Evolutionary conservation across 2,888 invertebrate genomes (phyloP).

Genomic region (Mythimna pallens): DNA sequence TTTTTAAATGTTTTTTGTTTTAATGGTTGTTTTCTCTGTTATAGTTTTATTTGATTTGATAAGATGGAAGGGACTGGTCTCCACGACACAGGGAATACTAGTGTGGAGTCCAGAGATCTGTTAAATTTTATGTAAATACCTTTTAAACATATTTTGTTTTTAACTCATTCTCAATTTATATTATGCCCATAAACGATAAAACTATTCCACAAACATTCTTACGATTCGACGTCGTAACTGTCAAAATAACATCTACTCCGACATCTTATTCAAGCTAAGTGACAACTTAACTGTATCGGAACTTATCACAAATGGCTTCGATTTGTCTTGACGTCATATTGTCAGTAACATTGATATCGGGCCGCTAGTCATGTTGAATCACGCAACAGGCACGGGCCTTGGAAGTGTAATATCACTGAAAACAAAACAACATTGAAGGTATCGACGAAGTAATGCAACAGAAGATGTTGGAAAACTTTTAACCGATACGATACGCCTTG

Average conservation of each 20-base stretch:
- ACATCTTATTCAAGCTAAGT: background rate
- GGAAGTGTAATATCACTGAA: background rate
- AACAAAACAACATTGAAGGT: background rate
- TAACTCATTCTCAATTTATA: background rate
- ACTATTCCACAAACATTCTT: background rate
- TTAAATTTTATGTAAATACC: too few relatives aligned
- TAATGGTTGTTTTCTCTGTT: too few relatives aligned
- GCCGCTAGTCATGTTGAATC: slow-evolving; percentile 13
- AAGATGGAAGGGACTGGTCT: too few relatives aligned
- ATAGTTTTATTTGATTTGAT: too few relatives aligned
- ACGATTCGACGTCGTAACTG: background rate
- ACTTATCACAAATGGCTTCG: slow-evolving; percentile 30
- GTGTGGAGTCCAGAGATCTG: too few relatives aligned
- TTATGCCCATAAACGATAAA: background rate
- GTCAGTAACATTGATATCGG: background rate
- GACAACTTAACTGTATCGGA: background rate
- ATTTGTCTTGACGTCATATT: slow-evolving; percentile 19
- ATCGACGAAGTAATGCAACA: slow-evolving; percentile 8
- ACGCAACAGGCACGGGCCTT: slow-evolving; percentile 7
- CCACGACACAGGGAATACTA: too few relatives aligned
- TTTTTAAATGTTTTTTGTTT: too few relatives aligned
- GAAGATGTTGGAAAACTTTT: background rate
- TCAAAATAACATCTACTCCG: background rate
- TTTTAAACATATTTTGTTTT: too few relatives aligned
- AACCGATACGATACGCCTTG: background rate